Percentiles rank a stretch among this genome's conserved stretches.
Evolutionary conservation across 2,113 vertebrate species (phyloP).

Genomic region (Triplophysa dalaica): DNA sequence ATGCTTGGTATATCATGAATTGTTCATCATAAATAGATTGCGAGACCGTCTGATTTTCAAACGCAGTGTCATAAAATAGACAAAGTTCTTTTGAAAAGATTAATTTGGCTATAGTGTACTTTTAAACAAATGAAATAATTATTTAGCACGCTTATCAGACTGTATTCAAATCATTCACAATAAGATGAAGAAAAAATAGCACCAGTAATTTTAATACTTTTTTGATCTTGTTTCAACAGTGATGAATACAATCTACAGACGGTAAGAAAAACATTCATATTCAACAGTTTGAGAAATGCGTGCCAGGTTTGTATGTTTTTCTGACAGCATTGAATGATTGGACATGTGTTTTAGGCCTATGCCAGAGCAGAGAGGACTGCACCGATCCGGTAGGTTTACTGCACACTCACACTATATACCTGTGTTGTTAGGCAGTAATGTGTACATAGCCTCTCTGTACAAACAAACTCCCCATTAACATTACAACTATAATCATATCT

Average conservation of each 20-base stretch:
- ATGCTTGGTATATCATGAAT: no score
- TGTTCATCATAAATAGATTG: no score
- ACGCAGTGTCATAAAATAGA: background rate
- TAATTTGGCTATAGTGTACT: background rate
- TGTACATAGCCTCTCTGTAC: constrained; percentile 49
- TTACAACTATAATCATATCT: constrained; percentile 41
- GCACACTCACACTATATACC: constrained; percentile 21
- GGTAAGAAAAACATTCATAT: constrained; percentile 58
- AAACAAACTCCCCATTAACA: constrained; percentile 42
- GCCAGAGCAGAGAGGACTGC: constrained; percentile 68
- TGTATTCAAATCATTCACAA: constrained; percentile 24
- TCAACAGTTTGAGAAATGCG: background rate
- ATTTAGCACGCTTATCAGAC: background rate
- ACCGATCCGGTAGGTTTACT: constrained; percentile 71
- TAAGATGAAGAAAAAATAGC: background rate
- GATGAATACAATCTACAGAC: constrained; percentile 74
- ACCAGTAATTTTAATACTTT: background rate
- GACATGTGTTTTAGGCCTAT: constrained; percentile 62
- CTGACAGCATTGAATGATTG: constrained; percentile 25
- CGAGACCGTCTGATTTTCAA: no score
- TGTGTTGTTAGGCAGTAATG: constrained; percentile 44
- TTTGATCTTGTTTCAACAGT: constrained; percentile 56
- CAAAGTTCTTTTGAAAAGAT: background rate
- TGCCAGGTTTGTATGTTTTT: background rate
- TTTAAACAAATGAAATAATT: constrained; percentile 28